phyloP scores from a whole-genome alignment of 2,888 invertebrate genomes.

The Mythimna lalbum region DNA sequence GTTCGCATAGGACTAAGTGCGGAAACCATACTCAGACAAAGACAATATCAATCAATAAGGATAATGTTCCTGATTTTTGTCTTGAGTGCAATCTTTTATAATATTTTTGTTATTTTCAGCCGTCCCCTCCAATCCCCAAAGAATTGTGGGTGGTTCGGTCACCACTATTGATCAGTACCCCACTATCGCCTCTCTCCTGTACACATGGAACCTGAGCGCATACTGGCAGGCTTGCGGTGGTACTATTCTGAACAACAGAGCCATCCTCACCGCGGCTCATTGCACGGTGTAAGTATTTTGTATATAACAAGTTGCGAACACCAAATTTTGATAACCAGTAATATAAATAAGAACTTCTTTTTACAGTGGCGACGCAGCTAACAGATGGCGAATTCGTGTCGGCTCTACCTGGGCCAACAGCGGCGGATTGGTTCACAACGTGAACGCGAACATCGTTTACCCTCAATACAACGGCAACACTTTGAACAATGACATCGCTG shows the following conservation, averaged over 20 bases:
- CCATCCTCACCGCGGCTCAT: slow-evolving; percentile 66
- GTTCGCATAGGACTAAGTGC: no score
- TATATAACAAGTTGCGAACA: not conserved
- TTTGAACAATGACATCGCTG: slow-evolving; percentile 24
- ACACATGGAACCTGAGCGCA: slow-evolving; percentile 39
- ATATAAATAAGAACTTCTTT: not conserved
- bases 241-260: slow-evolving; percentile 62
- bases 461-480: slow-evolving; percentile 70
- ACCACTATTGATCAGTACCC: slow-evolving; percentile 66
- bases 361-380: slow-evolving; percentile 64
- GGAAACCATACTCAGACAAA: no score
- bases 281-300: slow-evolving; percentile 40
- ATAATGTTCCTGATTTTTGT: not conserved
- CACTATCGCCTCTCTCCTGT: slow-evolving; percentile 58
- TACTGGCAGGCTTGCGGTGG: slow-evolving; percentile 67
- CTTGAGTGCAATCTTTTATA: not conserved
- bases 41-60: no score
- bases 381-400: slow-evolving; percentile 72
- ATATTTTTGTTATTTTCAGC: slow-evolving; percentile 45
- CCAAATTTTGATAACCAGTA: not conserved
- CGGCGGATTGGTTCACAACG: slow-evolving; percentile 71
- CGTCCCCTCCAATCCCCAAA: slow-evolving; percentile 56
- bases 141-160: slow-evolving; percentile 71
- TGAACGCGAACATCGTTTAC: slow-evolving; percentile 67
- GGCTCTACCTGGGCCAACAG: slow-evolving; percentile 75